Conservation (phyloP, 2,797 vertebrate genomes). For the Gephyroberyx darwinii region DNA sequence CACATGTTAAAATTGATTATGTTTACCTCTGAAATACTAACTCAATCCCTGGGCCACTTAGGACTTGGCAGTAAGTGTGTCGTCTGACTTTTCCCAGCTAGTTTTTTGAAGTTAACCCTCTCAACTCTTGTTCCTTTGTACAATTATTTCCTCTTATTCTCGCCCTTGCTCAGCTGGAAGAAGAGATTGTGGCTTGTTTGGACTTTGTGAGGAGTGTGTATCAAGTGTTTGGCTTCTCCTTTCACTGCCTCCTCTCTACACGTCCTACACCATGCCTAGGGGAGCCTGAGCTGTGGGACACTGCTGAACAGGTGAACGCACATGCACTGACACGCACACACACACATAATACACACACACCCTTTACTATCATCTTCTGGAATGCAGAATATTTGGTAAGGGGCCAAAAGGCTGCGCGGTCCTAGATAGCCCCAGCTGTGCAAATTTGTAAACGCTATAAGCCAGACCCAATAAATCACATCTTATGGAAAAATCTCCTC, state of each 20-base stretch:
- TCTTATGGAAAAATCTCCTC: not conserved
- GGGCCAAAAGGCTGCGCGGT: not conserved
- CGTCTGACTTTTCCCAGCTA: not conserved
- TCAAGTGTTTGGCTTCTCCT: constrained; percentile 89
- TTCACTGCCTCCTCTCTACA: constrained; percentile 89
- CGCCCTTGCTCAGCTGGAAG: constrained; percentile 81
- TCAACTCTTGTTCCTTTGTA: not conserved
- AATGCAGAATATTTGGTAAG: not conserved
- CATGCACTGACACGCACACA: constrained; percentile 10
- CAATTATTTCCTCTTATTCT: constrained; percentile 15
- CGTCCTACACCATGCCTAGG: constrained; percentile 88
- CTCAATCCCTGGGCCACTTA: constrained; percentile 23
- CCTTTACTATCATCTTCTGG: not conserved
- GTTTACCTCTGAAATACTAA: constrained; percentile 37
- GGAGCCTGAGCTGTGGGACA: constrained; percentile 88
- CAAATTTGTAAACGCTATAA: constrained; percentile 11
- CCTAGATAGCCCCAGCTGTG: constrained; percentile 12
- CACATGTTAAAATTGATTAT: constrained; percentile 32
- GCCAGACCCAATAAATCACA: constrained; percentile 23
- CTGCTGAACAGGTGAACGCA: constrained; percentile 87
- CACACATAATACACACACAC: constrained; percentile 3
- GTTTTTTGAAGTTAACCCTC: constrained; percentile 21
- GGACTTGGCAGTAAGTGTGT: constrained; percentile 7
- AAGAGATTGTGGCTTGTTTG: constrained; percentile 89
- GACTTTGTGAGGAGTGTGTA: constrained; percentile 90